phyloP scores from a whole-genome alignment of 2,888 invertebrate genomes.

The Strigamia maritima region DNA sequence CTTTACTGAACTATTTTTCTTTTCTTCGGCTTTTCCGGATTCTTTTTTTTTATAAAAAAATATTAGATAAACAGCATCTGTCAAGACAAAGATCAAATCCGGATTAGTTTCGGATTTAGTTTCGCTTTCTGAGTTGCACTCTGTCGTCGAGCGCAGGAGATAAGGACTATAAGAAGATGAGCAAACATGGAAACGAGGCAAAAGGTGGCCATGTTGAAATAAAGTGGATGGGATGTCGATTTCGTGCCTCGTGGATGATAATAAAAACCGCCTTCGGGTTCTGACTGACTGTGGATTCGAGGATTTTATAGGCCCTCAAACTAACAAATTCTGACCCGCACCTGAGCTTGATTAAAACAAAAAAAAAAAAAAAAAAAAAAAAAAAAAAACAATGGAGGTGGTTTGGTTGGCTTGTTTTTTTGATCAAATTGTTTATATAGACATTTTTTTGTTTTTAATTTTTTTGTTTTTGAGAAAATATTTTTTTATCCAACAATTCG shows the following conservation, averaged over 20 bases:
- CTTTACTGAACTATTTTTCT: too few species aligned
- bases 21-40: too few species aligned
- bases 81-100: neutral
- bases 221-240: neutral
- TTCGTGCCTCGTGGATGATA: neutral
- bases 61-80: too few species aligned
- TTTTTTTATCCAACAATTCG: too few species aligned
- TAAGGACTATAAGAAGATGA: neutral
- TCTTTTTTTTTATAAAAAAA: too few species aligned
- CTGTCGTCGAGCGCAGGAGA: neutral
- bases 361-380: neutral
- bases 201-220: neutral
- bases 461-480: too few species aligned
- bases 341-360: neutral
- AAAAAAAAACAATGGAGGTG: too few species aligned
- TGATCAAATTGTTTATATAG: too few species aligned
- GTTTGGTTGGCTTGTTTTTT: too few species aligned
- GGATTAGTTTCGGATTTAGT: neutral
- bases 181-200: neutral
- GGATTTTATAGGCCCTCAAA: neutral
- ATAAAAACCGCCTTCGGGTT: neutral
- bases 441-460: too few species aligned
- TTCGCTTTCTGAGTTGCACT: neutral
- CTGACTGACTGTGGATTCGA: neutral
- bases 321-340: neutral